Base-by-base conservation (phyloP, 2,888 invertebrate species). In the Coleophora deauratella region DNA sequence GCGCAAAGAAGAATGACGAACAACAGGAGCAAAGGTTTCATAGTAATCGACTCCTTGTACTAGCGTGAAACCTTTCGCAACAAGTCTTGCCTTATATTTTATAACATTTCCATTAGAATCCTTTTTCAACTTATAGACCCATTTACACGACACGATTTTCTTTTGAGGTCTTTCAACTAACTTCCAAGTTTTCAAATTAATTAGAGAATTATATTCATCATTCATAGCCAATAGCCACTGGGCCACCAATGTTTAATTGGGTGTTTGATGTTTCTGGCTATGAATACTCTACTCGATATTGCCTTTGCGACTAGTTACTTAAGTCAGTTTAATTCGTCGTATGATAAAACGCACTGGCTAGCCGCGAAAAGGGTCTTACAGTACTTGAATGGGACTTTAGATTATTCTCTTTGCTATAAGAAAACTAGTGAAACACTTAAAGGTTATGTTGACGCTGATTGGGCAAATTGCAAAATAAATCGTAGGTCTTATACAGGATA, bases 21-120 rank as follows among this genome's bases (percentile, higher is more conserved):
- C 28, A 3, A 45, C 44, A 1, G 44, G 47, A 2, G 47, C 38
- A 33, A 44, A 47, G 4, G 47, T 47, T 11, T 44, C 42, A 9
- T 27, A 27, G 14, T 36, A 47, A 11, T 47, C 47, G 9, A 40
- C 12, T 2, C 38, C n/a, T n/a, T n/a, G n/a, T n/a, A n/a, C n/a
- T n/a, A n/a, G n/a, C n/a, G n/a, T n/a, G 27, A 39, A 40, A 3
- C 45, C 45, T 35, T 45, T 45, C 3, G 41, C 45, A 2, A 38
- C 41, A 28, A 44, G 41, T 9, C 41, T 31, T 4, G 41, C 41
- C n/a, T 35, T 40, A 10, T 41, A 41, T 15, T 34, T 44, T 10
- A 38, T 11, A 3, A 38, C 21, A 27, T 28, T 33, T 8, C 38
- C 38, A 2, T 41, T 3, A 4, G 35, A 27, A 38, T 40, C 33